These are phyloP conservation scores for Drosophila neutralis DNA, from an alignment of 2,888 invertebrate genomes.

Conservation along the genomic window DNA sequence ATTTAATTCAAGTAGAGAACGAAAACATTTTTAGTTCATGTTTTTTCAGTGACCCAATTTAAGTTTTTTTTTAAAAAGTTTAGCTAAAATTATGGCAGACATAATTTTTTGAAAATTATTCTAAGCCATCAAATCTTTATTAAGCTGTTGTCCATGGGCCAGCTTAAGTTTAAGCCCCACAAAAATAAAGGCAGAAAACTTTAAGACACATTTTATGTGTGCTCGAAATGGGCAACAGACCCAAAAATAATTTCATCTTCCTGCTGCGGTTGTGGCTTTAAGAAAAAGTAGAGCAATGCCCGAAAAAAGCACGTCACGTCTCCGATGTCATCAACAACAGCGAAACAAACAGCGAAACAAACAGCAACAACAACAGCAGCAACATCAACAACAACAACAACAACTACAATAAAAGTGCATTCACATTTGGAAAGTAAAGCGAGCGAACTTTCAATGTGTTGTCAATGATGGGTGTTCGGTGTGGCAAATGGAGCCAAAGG, in stretches of 20 bases:
- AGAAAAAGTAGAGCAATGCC: constrained; percentile 57
- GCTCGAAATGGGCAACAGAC: constrained; percentile 52
- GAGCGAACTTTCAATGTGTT: constrained; percentile 63
- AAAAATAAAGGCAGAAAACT: constrained; percentile 25
- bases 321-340: constrained; percentile 9
- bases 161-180: constrained; percentile 32
- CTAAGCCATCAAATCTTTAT: constrained; percentile 16
- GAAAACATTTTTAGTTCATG: background rate
- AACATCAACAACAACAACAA: constrained; percentile 39
- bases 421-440: constrained; percentile 74
- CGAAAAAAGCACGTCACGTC: constrained; percentile 61
- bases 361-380: constrained; percentile 16
- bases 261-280: constrained; percentile 36
- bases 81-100: background rate
- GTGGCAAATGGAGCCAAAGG: constrained; percentile 13
- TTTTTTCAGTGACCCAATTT: constrained; percentile 35
- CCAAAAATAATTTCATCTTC: constrained; percentile 58
- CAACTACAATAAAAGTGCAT: constrained; percentile 63
- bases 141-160: constrained; percentile 10
- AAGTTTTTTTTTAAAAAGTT: background rate
- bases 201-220: constrained; percentile 35
- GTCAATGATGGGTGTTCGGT: constrained; percentile 45
- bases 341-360: background rate
- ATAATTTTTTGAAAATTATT: constrained; percentile 5
- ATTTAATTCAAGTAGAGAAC: constrained; percentile 12